phyloP scores from a whole-genome alignment of 2,888 invertebrate genomes.

The Tetragonula carbonaria region DNA sequence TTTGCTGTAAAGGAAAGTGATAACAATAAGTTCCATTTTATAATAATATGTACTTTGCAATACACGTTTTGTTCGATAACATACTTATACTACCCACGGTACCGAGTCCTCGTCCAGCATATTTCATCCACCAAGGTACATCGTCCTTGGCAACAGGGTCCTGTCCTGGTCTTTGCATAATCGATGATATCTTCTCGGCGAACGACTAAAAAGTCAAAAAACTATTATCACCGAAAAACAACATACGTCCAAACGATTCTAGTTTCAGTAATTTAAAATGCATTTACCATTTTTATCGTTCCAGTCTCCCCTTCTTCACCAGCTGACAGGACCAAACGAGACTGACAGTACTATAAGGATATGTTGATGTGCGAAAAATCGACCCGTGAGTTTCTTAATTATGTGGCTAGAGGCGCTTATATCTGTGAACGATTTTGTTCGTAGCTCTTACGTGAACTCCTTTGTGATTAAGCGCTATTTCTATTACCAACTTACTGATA shows the following conservation, averaged over 20 bases:
- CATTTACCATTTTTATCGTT: slow-evolving; percentile 71
- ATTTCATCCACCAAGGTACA: slow-evolving; percentile 95
- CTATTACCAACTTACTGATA: slow-evolving; percentile 3
- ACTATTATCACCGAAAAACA: neutral
- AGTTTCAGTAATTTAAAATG: neutral
- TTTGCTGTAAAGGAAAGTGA: neutral
- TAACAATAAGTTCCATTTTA: neutral
- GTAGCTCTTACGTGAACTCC: slow-evolving; percentile 24
- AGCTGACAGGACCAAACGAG: slow-evolving; percentile 74
- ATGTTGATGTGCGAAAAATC: slow-evolving; percentile 75
- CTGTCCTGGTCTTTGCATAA: slow-evolving; percentile 93
- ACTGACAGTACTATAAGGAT: slow-evolving; percentile 67
- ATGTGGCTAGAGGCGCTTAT: slow-evolving; percentile 63
- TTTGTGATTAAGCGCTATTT: slow-evolving; percentile 16
- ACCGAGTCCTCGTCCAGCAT: slow-evolving; percentile 92
- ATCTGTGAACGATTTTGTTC: slow-evolving; percentile 49
- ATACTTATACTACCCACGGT: slow-evolving; percentile 93
- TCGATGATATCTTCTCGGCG: slow-evolving; percentile 91
- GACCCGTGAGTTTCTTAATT: slow-evolving; percentile 68
- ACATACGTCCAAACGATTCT: neutral
- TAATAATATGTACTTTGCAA: neutral
- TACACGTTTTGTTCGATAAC: slow-evolving; percentile 79
- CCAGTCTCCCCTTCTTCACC: slow-evolving; percentile 59
- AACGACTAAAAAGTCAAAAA: slow-evolving; percentile 86
- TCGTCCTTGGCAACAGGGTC: slow-evolving; percentile 92